phyloP scores from a whole-genome alignment of 2,797 vertebrate genomes.

The Harpagifer antarcticus region DNA sequence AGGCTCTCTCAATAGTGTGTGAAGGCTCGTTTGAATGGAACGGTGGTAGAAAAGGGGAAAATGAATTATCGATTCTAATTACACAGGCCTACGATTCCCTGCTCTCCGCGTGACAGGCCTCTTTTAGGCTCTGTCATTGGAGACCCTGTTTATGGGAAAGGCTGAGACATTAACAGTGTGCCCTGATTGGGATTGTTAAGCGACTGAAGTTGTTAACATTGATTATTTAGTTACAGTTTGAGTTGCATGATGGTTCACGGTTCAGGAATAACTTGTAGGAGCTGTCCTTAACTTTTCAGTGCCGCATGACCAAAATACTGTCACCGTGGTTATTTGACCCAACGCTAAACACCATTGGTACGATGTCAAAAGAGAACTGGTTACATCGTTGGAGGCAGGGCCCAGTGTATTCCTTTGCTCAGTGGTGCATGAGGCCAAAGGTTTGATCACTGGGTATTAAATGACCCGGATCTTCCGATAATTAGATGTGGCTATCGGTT shows the following conservation, averaged over 20 bases:
- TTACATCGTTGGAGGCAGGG: no score
- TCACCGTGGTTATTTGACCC: not conserved
- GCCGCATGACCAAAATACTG: not conserved
- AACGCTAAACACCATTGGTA: not conserved
- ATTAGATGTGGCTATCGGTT: no score
- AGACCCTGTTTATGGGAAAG: conserved; percentile 65
- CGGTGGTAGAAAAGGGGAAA: conserved; percentile 82
- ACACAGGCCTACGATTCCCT: conserved; percentile 71
- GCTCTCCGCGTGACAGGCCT: conserved; percentile 60
- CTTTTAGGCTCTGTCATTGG: conserved; percentile 61
- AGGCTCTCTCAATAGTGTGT: conserved; percentile 58
- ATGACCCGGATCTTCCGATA: no score
- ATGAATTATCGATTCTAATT: conserved; percentile 87
- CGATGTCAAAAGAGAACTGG: not conserved
- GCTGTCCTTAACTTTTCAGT: conserved; percentile 13
- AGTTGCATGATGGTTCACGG: conserved; percentile 45
- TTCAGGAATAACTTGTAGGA: conserved; percentile 32
- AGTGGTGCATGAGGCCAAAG: no score
- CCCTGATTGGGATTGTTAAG: conserved; percentile 58
- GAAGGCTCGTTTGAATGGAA: conserved; percentile 80
- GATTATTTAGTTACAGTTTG: conserved; percentile 66
- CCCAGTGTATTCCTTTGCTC: no score
- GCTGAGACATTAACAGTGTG: conserved; percentile 62
- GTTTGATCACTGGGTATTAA: no score
- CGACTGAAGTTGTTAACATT: conserved; percentile 68